Percentiles rank a stretch among this genome's conserved stretches.
Conservation (phyloP, 2,888 invertebrate genomes). For the Tuberolachnus salignus region DNA sequence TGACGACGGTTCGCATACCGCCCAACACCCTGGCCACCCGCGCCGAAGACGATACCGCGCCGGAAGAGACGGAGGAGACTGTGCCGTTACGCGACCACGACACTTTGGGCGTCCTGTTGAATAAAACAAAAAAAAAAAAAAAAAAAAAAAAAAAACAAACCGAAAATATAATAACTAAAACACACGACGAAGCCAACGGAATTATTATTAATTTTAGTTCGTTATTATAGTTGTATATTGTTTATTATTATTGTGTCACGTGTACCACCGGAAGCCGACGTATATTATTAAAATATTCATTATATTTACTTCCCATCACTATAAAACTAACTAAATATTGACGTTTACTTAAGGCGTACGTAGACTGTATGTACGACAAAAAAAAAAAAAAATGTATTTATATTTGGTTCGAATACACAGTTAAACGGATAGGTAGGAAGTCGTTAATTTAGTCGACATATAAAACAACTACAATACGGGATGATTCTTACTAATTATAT, state of each 20-base stretch:
- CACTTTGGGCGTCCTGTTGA: neutral
- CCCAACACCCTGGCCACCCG: no score
- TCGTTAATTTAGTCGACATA: neutral
- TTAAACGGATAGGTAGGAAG: neutral
- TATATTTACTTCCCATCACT: no score
- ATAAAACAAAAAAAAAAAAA: neutral
- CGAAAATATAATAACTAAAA: no score
- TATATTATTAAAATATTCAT: no score
- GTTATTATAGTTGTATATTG: neutral
- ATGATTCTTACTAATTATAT: no score
- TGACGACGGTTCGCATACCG: no score
- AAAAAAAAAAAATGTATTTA: neutral
- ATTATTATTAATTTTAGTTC: neutral
- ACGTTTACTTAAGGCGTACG: neutral
- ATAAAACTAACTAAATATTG: neutral
- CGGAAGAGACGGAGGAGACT: neutral
- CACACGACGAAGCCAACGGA: no score
- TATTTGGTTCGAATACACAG: neutral
- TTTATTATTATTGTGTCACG: neutral
- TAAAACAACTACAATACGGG: neutral
- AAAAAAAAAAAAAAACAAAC: neutral
- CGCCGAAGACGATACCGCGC: neutral
- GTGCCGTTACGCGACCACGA: neutral
- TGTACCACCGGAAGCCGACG: slow-evolving; percentile 6
- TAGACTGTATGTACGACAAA: neutral